phyloP scores from a whole-genome alignment of 2,888 invertebrate genomes.

The Patella caerulea region DNA sequence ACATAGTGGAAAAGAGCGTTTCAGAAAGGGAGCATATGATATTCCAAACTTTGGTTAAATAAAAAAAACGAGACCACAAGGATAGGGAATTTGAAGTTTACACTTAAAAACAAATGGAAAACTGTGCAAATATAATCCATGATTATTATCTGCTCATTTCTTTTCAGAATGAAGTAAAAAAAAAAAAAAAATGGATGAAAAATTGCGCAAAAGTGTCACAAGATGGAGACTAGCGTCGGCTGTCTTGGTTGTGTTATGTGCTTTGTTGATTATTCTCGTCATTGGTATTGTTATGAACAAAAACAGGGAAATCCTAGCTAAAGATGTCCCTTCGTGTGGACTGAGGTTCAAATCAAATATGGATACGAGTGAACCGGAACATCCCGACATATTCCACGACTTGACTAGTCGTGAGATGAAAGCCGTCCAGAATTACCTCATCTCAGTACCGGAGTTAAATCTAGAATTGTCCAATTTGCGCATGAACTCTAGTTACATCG shows the following conservation, averaged over 20 bases:
- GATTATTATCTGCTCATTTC: too few species aligned
- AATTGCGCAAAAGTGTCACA: neutral
- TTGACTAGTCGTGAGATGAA: conserved; percentile 36
- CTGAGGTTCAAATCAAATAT: conserved; percentile 17
- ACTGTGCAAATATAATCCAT: too few species aligned
- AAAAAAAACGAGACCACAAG: too few species aligned
- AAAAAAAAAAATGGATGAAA: neutral
- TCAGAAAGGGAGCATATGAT: too few species aligned
- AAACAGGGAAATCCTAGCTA: neutral
- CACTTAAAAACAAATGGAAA: too few species aligned
- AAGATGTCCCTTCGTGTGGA: neutral
- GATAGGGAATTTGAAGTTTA: too few species aligned
- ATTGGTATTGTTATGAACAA: neutral
- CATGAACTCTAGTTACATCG: conserved; percentile 33
- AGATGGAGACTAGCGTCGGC: neutral
- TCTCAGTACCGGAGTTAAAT: conserved; percentile 28
- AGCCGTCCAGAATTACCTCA: conserved; percentile 28
- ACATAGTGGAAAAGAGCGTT: too few species aligned
- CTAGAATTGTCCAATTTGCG: conserved; percentile 25
- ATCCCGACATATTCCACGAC: conserved; percentile 39
- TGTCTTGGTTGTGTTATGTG: neutral
- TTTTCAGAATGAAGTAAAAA: neutral
- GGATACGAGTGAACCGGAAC: conserved; percentile 28
- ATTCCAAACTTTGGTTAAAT: too few species aligned
- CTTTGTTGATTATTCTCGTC: neutral